Evolutionary conservation across 2,888 invertebrate genomes (phyloP).

Genomic region (Chrysolina americana): DNA sequence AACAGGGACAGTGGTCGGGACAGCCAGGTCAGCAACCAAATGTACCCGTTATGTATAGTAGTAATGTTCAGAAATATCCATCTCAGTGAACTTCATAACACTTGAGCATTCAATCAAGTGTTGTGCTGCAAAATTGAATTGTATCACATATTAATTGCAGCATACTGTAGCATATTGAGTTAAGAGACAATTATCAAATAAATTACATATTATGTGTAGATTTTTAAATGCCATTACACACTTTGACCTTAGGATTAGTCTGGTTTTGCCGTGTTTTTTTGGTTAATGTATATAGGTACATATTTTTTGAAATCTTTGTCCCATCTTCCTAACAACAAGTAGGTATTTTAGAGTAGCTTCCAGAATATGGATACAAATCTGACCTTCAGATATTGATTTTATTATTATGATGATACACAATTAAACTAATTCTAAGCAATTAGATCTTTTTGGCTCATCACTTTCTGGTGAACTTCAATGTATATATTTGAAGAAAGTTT

Average conservation of each 20-base stretch:
- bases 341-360: neutral
- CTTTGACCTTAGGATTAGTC: conserved; percentile 42
- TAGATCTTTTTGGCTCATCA: conserved; percentile 8
- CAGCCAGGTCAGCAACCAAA: conserved; percentile 70
- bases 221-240: conserved; percentile 44
- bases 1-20: conserved; percentile 67
- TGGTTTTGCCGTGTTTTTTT: conserved; percentile 41
- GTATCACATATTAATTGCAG: conserved; percentile 31
- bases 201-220: conserved; percentile 43
- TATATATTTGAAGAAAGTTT: conserved; percentile 37
- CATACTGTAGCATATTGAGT: conserved; percentile 28
- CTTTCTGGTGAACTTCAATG: conserved; percentile 30
- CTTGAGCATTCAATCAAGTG: conserved; percentile 29
- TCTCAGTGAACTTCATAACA: conserved; percentile 78
- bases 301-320: conserved; percentile 21
- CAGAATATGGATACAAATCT: conserved; percentile 12
- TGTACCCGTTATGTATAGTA: conserved; percentile 78
- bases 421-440: neutral
- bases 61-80: conserved; percentile 87
- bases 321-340: conserved; percentile 10
- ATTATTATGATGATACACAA: conserved; percentile 3
- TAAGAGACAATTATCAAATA: conserved; percentile 51
- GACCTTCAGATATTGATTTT: conserved; percentile 3
- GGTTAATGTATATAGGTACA: conserved; percentile 46
- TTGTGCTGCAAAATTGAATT: conserved; percentile 42